Evolutionary conservation across 2,113 vertebrate genomes (phyloP), one percentile per base, ranked within the genome.

Genomic region (Sylvilagus bachmani): DNA sequence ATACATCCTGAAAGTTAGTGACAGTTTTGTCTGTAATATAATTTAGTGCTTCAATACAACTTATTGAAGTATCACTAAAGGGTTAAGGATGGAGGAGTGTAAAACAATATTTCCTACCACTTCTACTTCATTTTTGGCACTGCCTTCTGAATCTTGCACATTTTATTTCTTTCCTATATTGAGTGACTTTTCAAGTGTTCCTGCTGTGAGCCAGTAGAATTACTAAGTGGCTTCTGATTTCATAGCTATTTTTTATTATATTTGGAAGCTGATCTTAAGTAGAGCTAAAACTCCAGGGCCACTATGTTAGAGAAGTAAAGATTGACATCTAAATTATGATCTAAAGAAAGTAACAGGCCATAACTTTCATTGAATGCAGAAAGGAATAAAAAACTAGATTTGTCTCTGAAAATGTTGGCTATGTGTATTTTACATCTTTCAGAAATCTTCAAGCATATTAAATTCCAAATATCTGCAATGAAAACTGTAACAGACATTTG

Each of bases 181-280:
- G 95, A 96, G 91, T 94, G 94, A 95, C 94, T 97, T 97, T 96
- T 95, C 97, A 95, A 97, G 94, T 97, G 91, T 80, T 94, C 93
- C 93, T 97, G 93, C 84, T 3, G 24, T 95, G 96, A 95, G 67
- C 77, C 89, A 75, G 96, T 95, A 97, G 89, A 97, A 97, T 96
- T 97, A 97, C 94, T 97, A 96, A 96, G 95, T 96, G 89, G 66
- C 93, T 97, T 97, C 95, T 96, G 83, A 97, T 97, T 97, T 97
- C 96, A 94, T 89, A 96, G 94, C 94, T 96, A 94, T 97, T 96
- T 97, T 96, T 97, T 96, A 96, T 96, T 96, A 95, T 95, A 97
- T 96, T 97, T 96, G 95, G 94, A 97, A 95, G 89, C 91, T 86
- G 44, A 73, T 94, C 91, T 96, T 97, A 96, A 97, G 91, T 94